These are phyloP conservation scores for Littorina saxatilis DNA, from an alignment of 1,140 invertebrate genomes.

Conservation along the genomic window DNA sequence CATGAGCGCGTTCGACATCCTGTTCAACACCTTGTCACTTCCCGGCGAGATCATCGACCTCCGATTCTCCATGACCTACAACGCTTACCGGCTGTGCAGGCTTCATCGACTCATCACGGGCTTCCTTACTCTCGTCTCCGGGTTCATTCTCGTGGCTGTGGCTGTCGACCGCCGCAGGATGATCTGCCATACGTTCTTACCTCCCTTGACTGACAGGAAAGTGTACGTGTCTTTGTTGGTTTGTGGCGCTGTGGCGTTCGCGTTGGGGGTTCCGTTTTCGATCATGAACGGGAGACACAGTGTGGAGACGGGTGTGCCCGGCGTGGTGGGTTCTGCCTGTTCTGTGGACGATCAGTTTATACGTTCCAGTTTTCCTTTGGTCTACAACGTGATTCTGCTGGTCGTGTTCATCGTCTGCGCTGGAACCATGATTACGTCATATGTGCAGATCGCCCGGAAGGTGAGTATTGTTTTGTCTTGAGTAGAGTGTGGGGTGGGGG, in stretches of 20 bases:
- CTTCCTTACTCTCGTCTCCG: slow-evolving; percentile 41
- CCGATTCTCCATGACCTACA: slow-evolving; percentile 52
- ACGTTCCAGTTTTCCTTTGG: slow-evolving; percentile 32
- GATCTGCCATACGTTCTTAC: slow-evolving; percentile 43
- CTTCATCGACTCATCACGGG: slow-evolving; percentile 36
- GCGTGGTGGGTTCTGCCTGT: slow-evolving; percentile 38
- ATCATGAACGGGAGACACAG: slow-evolving; percentile 41
- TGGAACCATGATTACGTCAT: slow-evolving; percentile 20
- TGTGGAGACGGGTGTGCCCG: slow-evolving; percentile 13
- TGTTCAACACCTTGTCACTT: slow-evolving; percentile 59
- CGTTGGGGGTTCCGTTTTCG: slow-evolving; percentile 30
- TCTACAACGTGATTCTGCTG: slow-evolving; percentile 32
- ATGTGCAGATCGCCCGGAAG: slow-evolving; percentile 25
- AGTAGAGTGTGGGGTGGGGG: too few species aligned
- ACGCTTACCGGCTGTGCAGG: slow-evolving; percentile 45
- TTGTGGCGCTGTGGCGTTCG: background rate
- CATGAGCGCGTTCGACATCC: slow-evolving; percentile 64
- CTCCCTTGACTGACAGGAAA: slow-evolving; percentile 26
- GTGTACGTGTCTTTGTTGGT: background rate
- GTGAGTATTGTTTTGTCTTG: too few species aligned
- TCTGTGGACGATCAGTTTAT: slow-evolving; percentile 38
- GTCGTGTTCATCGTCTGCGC: slow-evolving; percentile 39
- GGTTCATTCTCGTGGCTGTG: slow-evolving; percentile 41
- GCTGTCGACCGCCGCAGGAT: slow-evolving; percentile 45
- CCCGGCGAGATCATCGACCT: slow-evolving; percentile 69